Base-by-base conservation (phyloP, 2,113 vertebrate genomes). In the Actenoides hombroni region DNA sequence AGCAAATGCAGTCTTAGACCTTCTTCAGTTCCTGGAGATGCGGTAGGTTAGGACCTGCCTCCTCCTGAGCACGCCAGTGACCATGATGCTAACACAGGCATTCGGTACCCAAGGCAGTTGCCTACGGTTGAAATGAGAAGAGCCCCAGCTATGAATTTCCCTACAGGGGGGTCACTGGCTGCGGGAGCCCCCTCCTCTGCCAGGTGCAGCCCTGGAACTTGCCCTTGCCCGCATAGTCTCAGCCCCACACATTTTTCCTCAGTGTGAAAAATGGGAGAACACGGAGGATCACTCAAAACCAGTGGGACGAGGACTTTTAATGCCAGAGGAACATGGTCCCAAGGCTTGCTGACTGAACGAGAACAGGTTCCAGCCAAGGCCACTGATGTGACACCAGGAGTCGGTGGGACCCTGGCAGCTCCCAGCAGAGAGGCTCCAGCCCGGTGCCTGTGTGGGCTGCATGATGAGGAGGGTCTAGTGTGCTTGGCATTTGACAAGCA, bases 51-150 rank as follows among this genome's bases (percentile, higher is more conserved):
- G 39, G 83, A 48, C 13, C 51, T 56, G 51, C n/a, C n/a, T 81
- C 42, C 69, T 65, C n/a, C 40, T 5, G 11, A 65, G 1, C 53
- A 11, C 0, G 0, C 10, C 54, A 2, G 11, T 53, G 79, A 18
- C 16, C 10, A 9, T 2, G 2, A 2, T 0, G 19, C 1, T 3
- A 21, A 63, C 40, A 2, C 15, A 13, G 81, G n/a, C 64, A 8
- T 17, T 1, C 3, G 86, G 59, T 63, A 26, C 63, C 24, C 8
- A 20, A n/a, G 16, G 42, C 33, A 28, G 42, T 6, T 46, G 53
- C 33, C 39, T 4, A 0, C 0, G 2, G 39, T 1, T 40, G 71
- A 6, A 65, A 40, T 1, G 49, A 28, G 54, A 25, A 37, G 19
- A 63, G 19, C 18, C 33, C 11, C n/a, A 29, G 69, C 19, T 12